Conservation (phyloP, 2,888 invertebrate species). For the Lathronympha strigana region DNA sequence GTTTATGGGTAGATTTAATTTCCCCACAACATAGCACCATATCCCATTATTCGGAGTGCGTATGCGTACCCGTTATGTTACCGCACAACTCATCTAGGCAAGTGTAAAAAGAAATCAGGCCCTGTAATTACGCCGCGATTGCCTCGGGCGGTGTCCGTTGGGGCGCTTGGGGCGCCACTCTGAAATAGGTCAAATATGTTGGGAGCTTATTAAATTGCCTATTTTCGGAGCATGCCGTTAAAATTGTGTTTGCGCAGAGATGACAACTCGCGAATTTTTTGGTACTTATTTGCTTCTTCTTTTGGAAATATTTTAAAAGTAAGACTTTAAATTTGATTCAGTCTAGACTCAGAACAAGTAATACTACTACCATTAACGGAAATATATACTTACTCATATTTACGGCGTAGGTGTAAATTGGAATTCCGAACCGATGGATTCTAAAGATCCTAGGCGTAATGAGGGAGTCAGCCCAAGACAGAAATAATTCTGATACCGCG, state of each 20-base stretch:
- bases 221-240: slow-evolving; percentile 29
- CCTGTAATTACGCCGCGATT: slow-evolving; percentile 28
- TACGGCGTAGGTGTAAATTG: no score
- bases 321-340: no score
- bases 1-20: not conserved
- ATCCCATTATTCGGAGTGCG: not conserved
- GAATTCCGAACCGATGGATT: no score
- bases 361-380: no score
- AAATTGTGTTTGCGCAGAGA: slow-evolving; percentile 23
- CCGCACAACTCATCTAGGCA: slow-evolving; percentile 10
- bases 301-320: no score
- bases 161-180: slow-evolving; percentile 26
- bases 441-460: no score
- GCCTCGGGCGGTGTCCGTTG: slow-evolving; percentile 17
- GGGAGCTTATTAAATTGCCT: slow-evolving; percentile 36
- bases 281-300: not conserved
- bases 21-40: not conserved
- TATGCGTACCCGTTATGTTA: slow-evolving; percentile 13
- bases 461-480: no score
- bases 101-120: slow-evolving; percentile 27
- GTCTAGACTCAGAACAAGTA: no score
- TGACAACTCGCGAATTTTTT: not conserved
- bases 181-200: slow-evolving; percentile 41
- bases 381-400: no score
- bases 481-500: no score